Evolutionary conservation across 2,888 invertebrate genomes (phyloP), one percentile per base, ranked within the genome.

Genomic region (Slavum lentiscoides): DNA sequence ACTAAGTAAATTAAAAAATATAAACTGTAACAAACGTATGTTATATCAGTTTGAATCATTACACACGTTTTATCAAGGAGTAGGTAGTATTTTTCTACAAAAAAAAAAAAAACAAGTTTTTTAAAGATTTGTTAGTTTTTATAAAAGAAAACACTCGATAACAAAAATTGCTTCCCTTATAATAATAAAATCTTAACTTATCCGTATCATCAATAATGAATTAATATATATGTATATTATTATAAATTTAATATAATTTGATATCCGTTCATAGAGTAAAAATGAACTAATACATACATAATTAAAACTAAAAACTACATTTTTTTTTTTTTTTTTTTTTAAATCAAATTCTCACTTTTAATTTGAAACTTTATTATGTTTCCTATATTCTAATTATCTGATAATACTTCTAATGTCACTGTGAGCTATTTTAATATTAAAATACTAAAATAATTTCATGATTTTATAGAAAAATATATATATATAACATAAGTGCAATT

Each of bases 161-260:
- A 77, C 61, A 77, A 77, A 69, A 77, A 70, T 70, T 69, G 49
- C 17, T 59, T 77, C 69, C 62, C 69, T 77, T 69, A 77, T 7
- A 49, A 73, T 39, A 76, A 61, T 61, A 39, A 74, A 74, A 62
- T 62, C 43, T 69, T 77, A 68, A 69, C 62, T 70, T 53, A 69
- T 69, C 37, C 17, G 17, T 59, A 74, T 74, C 64, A 62, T 30
- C n/a, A 43, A 69, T 68, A 61, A 61, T 49, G 23, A 76, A 61
- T n/a, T n/a, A n/a, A n/a, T n/a, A n/a, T n/a, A n/a, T n/a, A n/a
- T n/a, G n/a, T n/a, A n/a, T 68, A 58, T 19, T 49, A 76, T 68
- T 43, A 43, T 43, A 67, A 43, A 59, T 43, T 9, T 67, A 59
- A 64, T 76, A 70, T 69, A 62, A 69, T 77, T 77, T 70, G 17